A percentile compares a stretch with the other conserved stretches of the same genome.
phyloP scores from a whole-genome alignment of 2,888 invertebrate genomes.

The Agriopis aurantiaria region DNA sequence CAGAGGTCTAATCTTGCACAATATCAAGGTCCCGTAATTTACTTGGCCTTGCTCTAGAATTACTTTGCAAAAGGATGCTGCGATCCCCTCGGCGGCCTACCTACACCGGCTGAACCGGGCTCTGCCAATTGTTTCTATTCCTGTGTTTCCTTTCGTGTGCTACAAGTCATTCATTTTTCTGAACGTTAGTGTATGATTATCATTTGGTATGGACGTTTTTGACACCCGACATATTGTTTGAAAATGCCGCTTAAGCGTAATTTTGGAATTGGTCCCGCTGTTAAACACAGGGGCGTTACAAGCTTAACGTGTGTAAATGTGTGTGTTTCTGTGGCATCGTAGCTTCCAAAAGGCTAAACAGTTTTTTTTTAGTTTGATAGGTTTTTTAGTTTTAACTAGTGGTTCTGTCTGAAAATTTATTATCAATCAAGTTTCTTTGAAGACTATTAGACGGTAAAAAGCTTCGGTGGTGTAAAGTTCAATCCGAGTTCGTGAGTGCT shows the following conservation, averaged over 20 bases:
- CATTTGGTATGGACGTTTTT: no score
- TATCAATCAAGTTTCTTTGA: not conserved
- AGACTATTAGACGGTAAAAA: not conserved
- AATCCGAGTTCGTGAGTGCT: conserved; percentile 16
- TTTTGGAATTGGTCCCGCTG: no score
- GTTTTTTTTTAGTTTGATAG: no score
- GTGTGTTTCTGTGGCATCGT: no score
- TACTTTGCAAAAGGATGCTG: conserved; percentile 49
- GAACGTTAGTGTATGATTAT: not conserved
- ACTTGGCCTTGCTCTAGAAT: conserved; percentile 55
- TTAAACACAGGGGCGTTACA: no score
- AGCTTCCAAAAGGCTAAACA: no score
- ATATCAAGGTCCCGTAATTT: conserved; percentile 18
- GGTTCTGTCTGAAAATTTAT: not conserved
- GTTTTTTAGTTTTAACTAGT: no score
- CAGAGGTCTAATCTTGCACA: not conserved
- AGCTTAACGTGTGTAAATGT: no score
- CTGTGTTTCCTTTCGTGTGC: conserved; percentile 28
- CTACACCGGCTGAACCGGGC: conserved; percentile 14
- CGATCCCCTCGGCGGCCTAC: conserved; percentile 36
- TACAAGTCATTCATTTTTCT: conserved; percentile 12
- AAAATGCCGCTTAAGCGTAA: no score
- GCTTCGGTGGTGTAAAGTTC: conserved; percentile 1
- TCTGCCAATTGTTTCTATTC: conserved; percentile 26
- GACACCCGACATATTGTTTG: no score